Conservation (phyloP, 2,113 vertebrate genomes). For the Lepisosteus osseus region DNA sequence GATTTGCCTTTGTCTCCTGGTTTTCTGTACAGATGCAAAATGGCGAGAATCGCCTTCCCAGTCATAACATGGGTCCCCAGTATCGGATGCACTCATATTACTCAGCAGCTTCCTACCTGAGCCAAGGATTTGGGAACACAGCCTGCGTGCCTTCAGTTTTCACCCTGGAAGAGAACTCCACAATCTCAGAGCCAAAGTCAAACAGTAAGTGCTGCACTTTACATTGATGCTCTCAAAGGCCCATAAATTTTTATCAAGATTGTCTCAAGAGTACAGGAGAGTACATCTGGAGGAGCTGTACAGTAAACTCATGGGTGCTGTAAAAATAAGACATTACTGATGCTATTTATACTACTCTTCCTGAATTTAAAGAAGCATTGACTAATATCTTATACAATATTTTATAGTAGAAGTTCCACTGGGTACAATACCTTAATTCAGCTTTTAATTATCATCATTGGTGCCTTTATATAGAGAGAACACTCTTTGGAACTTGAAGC, state of each 20-base stretch:
- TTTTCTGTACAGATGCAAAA: slow-evolving; percentile 67
- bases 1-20: no score
- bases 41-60: slow-evolving; percentile 64
- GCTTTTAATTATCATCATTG: no score
- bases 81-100: slow-evolving; percentile 92
- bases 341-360: no score
- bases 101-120: slow-evolving; percentile 76
- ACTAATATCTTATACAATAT: no score
- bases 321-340: slow-evolving; percentile 35
- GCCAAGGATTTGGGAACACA: slow-evolving; percentile 69
- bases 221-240: slow-evolving; percentile 26
- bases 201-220: slow-evolving; percentile 68
- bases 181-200: slow-evolving; percentile 67
- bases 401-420: no score
- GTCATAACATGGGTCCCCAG: slow-evolving; percentile 75
- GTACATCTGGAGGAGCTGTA: slow-evolving; percentile 55
- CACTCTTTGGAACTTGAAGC: slow-evolving; percentile 13
- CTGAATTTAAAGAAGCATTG: no score
- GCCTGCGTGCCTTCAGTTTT: slow-evolving; percentile 71
- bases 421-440: no score
- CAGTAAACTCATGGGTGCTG: slow-evolving; percentile 38
- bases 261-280: slow-evolving; percentile 52
- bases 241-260: slow-evolving; percentile 61
- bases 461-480: no score
- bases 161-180: slow-evolving; percentile 71